Conservation (phyloP, 2,888 invertebrate species). For the Phyllotreta cruciferae region DNA sequence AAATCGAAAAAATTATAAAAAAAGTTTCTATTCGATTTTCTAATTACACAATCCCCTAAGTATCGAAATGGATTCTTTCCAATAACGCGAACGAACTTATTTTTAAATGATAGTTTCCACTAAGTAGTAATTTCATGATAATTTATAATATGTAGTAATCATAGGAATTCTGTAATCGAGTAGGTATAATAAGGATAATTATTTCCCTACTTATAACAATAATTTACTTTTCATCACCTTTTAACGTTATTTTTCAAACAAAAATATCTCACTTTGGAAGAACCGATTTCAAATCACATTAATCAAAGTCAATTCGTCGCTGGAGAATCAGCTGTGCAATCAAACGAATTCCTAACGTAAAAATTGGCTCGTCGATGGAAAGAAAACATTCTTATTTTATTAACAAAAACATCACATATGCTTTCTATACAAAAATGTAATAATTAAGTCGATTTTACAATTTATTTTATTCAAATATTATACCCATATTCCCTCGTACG, state of each 20-base stretch:
- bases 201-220: too few relatives aligned
- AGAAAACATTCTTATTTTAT: conserved; percentile 21
- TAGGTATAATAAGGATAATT: too few relatives aligned
- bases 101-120: too few relatives aligned
- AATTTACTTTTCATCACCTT: too few relatives aligned
- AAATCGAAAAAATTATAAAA: conserved; percentile 23
- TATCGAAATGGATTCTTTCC: conserved; percentile 12
- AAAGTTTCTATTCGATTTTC: conserved; percentile 30
- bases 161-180: too few relatives aligned
- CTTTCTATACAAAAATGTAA: conserved; percentile 29
- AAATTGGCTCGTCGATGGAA: background rate
- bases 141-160: too few relatives aligned
- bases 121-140: too few relatives aligned
- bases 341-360: background rate
- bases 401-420: conserved; percentile 34
- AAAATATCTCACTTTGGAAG: too few relatives aligned
- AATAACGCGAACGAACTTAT: too few relatives aligned
- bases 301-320: background rate
- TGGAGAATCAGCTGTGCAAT: background rate
- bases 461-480: conserved; percentile 6
- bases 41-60: conserved; percentile 34
- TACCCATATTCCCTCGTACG: conserved; percentile 52
- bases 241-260: too few relatives aligned
- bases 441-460: conserved; percentile 26
- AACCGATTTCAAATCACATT: too few relatives aligned